A percentile compares a stretch with the other conserved stretches of the same genome.
Conservation (phyloP, 1,140 invertebrate genomes). For the Sycobia sp. region DNA sequence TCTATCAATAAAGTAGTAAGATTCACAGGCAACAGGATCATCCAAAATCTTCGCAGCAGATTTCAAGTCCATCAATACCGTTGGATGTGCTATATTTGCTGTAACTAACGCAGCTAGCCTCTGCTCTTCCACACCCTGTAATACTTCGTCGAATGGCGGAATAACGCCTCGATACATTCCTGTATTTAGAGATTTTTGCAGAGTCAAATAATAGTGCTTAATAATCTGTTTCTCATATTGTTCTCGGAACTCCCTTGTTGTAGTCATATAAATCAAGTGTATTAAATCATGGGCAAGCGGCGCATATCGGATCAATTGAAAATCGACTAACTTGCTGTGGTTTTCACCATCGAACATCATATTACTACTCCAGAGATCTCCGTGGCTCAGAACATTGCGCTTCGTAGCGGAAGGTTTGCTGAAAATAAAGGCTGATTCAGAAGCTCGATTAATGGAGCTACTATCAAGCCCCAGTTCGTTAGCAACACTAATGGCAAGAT, state of each 20-base stretch:
- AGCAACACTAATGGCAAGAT: constrained; percentile 42
- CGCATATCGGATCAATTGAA: constrained; percentile 63
- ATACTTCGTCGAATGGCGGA: constrained; percentile 48
- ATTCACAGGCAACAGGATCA: constrained; percentile 39
- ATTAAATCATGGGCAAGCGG: constrained; percentile 62
- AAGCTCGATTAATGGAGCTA: constrained; percentile 45
- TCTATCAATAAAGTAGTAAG: constrained; percentile 45
- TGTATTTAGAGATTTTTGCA: constrained; percentile 38
- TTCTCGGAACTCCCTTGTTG: constrained; percentile 45
- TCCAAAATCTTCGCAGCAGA: constrained; percentile 36
- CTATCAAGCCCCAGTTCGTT: constrained; percentile 44
- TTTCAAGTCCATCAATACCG: constrained; percentile 48
- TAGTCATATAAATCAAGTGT: constrained; percentile 52
- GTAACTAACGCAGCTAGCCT: constrained; percentile 47
- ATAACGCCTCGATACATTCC: constrained; percentile 21
- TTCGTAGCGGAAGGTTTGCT: constrained; percentile 58
- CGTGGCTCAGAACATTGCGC: constrained; percentile 66
- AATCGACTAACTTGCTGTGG: constrained; percentile 66
- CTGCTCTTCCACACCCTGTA: constrained; percentile 50
- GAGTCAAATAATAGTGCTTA: constrained; percentile 49
- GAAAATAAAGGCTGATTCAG: constrained; percentile 53
- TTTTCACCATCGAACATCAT: constrained; percentile 60
- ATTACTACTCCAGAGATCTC: constrained; percentile 70
- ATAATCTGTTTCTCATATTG: constrained; percentile 46
- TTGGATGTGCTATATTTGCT: constrained; percentile 48